Evolutionary conservation across 2,113 vertebrate species (phyloP).

Genomic region (Oncorhynchus masou): DNA sequence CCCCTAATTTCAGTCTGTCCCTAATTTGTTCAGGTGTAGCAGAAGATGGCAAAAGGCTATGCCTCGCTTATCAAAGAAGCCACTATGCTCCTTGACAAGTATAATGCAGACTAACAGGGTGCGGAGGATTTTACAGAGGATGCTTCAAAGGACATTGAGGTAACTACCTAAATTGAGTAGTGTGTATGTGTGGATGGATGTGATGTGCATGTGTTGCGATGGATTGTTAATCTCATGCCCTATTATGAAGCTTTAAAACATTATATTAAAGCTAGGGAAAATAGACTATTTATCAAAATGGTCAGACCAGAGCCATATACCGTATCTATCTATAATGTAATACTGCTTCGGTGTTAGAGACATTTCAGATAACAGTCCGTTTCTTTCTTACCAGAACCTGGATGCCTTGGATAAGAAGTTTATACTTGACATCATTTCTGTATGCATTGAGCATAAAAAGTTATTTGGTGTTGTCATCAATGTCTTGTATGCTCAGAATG

Average conservation of each 20-base stretch:
- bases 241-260: not conserved
- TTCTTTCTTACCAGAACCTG: conserved; percentile 57
- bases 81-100: conserved; percentile 74
- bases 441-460: conserved; percentile 80
- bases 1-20: not conserved
- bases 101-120: conserved; percentile 70
- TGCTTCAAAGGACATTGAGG: conserved; percentile 72
- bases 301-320: no score
- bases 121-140: conserved; percentile 79
- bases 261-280: no score
- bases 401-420: conserved; percentile 70
- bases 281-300: no score
- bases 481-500: conserved; percentile 77
- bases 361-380: not conserved
- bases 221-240: not conserved
- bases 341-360: not conserved
- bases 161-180: conserved; percentile 33
- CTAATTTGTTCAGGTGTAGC: not conserved
- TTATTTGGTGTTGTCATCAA: conserved; percentile 80
- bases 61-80: conserved; percentile 72
- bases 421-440: conserved; percentile 76
- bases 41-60: conserved; percentile 76
- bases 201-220: conserved; percentile 1
- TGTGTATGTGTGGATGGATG: not conserved
- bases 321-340: no score